Percentiles rank a stretch among this genome's conserved stretches.
Conservation (phyloP, 2,113 vertebrate species). For the Reinhardtius hippoglossoides region DNA sequence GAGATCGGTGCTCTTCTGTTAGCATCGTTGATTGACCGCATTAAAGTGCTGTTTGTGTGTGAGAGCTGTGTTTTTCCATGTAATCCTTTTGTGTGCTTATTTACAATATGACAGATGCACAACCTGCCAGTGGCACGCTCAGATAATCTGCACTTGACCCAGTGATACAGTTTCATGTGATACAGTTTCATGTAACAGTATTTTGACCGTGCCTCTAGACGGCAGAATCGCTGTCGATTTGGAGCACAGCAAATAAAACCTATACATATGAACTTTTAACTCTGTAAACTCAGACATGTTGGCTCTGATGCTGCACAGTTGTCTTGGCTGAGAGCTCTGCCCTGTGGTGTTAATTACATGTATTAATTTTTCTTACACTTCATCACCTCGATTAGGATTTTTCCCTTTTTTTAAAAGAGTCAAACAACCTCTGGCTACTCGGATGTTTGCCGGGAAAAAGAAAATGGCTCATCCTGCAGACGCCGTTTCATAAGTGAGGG, state of each 20-base stretch:
- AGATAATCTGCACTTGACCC: conserved; percentile 73
- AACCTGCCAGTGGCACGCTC: conserved; percentile 29
- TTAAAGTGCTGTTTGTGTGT: neutral
- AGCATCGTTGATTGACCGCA: neutral
- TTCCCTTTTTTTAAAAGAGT: conserved; percentile 34
- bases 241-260: too few relatives aligned
- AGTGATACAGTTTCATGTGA: conserved; percentile 62
- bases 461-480: conserved; percentile 19
- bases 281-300: conserved; percentile 23
- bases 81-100: conserved; percentile 47
- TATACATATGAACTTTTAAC: neutral
- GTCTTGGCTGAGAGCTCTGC: neutral
- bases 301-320: conserved; percentile 17
- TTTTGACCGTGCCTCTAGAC: neutral
- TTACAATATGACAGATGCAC: conserved; percentile 64
- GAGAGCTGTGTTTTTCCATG: neutral
- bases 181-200: conserved; percentile 47
- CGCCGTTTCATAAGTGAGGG: conserved; percentile 19
- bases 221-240: too few relatives aligned
- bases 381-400: conserved; percentile 15
- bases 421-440: conserved; percentile 34
- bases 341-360: conserved; percentile 24
- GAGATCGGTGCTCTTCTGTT: neutral
- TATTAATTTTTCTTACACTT: conserved; percentile 12
- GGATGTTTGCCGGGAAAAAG: neutral